phyloP scores from a whole-genome alignment of 2,888 invertebrate species.

The Athripsodes cinereus region DNA sequence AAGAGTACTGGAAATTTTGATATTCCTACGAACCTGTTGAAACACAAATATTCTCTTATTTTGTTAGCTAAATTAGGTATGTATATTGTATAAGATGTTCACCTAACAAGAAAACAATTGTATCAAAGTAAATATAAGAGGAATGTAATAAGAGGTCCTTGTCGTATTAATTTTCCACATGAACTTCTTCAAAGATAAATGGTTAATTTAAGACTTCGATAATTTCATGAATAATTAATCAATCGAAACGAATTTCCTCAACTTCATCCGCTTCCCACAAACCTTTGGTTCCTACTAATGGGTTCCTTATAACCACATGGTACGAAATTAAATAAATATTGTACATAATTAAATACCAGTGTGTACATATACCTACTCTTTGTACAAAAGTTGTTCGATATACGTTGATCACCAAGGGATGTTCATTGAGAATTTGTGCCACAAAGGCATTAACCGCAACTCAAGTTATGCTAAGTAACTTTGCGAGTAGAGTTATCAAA shows the following conservation, averaged over 20 bases:
- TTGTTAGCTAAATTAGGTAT: too few relatives aligned
- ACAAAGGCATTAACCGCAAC: neutral
- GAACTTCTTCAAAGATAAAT: neutral
- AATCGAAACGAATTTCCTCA: neutral
- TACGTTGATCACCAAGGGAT: neutral
- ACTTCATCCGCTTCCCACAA: neutral
- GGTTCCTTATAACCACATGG: neutral
- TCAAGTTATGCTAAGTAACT: conserved; percentile 1
- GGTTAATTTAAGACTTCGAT: neutral
- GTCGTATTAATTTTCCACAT: neutral
- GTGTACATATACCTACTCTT: neutral
- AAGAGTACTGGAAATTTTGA: too few relatives aligned
- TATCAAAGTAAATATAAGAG: too few relatives aligned
- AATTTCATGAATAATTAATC: conserved; percentile 2
- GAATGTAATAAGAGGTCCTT: neutral
- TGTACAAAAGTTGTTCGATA: neutral
- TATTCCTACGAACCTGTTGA: too few relatives aligned
- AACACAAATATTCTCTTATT: too few relatives aligned
- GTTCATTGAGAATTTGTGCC: neutral
- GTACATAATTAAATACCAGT: conserved; percentile 1
- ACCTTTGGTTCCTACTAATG: neutral
- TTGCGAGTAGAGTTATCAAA: neutral
- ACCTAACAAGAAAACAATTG: too few relatives aligned
- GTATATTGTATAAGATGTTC: too few relatives aligned
- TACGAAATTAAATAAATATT: conserved; percentile 1